Base-by-base conservation (phyloP, 2,888 invertebrate genomes). In the Lymantria dispar region DNA sequence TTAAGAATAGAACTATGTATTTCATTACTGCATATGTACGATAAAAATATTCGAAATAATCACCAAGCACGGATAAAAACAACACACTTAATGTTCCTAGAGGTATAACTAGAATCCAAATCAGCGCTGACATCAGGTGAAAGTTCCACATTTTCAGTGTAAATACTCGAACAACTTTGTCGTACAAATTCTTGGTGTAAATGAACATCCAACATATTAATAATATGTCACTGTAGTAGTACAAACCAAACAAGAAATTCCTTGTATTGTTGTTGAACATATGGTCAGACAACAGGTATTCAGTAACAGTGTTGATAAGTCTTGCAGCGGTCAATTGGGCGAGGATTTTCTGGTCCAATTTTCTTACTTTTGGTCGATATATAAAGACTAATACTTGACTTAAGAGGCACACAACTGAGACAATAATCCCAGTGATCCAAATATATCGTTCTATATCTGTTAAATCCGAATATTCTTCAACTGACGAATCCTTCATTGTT, bases 171-270 rank as follows among this genome's bases (percentile, higher is more conserved):
- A 86, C 76, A 7, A 85, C 71, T 66, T 85, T 85, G 12, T 83
- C 76, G 56, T 85, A 86, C 8, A 88, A 56, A 47, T 84, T 80
- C 54, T 80, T 84, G 0, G 83, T 80, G 51, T 83, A 87, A 1
- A 85, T 52, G 38, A 82, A 82, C 84, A 85, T 87, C 74, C 84
- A 80, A 11, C 71, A 68, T 0, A 85, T 55, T 0, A 87, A 47
- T 0, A 74, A 77, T 0, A 74, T 68, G 37, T 88, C 87, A 0
- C 76, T 76, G 36, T 80, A 79, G 3, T 76, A 38, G 51, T 82
- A 85, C 0, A 74, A 13, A 0, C 70, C 58, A 14, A 64, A 77
- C 0, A 67, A 41, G 0, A 68, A 11, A 14, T 68, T 56, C 7
- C 0, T 9, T 8, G 68, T 47, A 0, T 45, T 15, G 0, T 0